Evolutionary conservation across 2,113 vertebrate genomes (phyloP), one percentile per base, ranked within the genome.

Genomic region (Mesocricetus auratus): DNA sequence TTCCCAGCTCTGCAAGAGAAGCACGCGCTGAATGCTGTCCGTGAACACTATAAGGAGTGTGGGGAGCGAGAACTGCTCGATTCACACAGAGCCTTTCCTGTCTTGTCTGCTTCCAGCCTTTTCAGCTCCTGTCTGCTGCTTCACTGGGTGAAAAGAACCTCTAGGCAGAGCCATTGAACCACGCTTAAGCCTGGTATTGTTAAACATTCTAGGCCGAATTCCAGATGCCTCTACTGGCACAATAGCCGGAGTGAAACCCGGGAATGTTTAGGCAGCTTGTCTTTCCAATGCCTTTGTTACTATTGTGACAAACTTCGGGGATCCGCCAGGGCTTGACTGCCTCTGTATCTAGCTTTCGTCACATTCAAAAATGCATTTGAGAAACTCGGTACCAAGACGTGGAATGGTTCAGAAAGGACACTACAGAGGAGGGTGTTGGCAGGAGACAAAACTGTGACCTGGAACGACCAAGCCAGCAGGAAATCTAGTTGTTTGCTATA

Each of bases 151-250:
- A 77, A 89, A 92, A 94, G 78, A 92, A 47, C 39, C 60, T 91
- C n/a, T 39, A 64, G 62, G 83, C 58, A 62, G 83, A 90, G 50
- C 82, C 56, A 36, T 7, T 68, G 60, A 93, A 90, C 91, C 39
- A 68, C 11, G 92, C 87, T 74, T 86, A 74, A 94, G 91, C 45
- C 19, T 68, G 78, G 87, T 88, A 95, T 89, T 83, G 82, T 86
- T 75, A 56, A 82, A 91, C 50, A 83, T 60, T 91, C 60, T 53
- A 58, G 50, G 42, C 60, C 82, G 45, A 88, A 92, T 78, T 73
- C 79, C 62, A 82, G 74, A 83, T 36, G 56, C 90, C 39, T 15
- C 8, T 86, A 39, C 71, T 58, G n/a, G 39, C 89, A 62, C 56
- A 90, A 64, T 9, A 58, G 66, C 31, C 19, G 45, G 39, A 73